phyloP scores from a whole-genome alignment of 1,140 invertebrate genomes.

The Akabosia matsudoensis region DNA sequence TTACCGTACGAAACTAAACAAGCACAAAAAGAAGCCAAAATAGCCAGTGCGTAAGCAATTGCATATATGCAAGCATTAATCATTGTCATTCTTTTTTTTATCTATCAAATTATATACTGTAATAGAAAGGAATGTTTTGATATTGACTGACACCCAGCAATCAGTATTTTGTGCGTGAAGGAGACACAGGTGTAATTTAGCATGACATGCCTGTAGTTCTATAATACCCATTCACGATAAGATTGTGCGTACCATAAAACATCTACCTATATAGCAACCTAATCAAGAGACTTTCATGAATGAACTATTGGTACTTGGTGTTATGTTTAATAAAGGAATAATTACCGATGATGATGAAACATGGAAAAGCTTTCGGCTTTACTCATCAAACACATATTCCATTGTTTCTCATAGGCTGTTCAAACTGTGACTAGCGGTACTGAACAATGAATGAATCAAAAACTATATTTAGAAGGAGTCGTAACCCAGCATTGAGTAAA shows the following conservation, averaged over 20 bases:
- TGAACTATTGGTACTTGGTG: no score
- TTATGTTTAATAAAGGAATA: not conserved
- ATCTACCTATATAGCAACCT: no score
- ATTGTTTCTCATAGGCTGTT: not conserved
- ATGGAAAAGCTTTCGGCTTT: not conserved
- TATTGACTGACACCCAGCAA: not conserved
- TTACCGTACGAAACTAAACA: not conserved
- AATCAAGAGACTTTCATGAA: no score
- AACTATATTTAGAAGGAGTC: not conserved
- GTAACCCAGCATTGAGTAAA: no score
- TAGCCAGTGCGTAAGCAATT: no score
- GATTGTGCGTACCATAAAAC: no score
- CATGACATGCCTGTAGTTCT: no score
- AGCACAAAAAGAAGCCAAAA: no score
- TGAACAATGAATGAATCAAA: not conserved
- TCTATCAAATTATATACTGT: not conserved
- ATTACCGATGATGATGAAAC: not conserved
- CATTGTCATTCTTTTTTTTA: not conserved
- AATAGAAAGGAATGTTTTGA: not conserved
- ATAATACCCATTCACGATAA: no score
- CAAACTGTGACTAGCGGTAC: not conserved
- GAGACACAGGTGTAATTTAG: not conserved
- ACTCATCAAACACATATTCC: not conserved
- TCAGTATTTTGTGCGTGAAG: not conserved
- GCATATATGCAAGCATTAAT: not conserved